A percentile compares a stretch with the other conserved stretches of the same genome.
Evolutionary conservation across 2,113 vertebrate species (phyloP).

Genomic region (Bubo blakistoni): DNA sequence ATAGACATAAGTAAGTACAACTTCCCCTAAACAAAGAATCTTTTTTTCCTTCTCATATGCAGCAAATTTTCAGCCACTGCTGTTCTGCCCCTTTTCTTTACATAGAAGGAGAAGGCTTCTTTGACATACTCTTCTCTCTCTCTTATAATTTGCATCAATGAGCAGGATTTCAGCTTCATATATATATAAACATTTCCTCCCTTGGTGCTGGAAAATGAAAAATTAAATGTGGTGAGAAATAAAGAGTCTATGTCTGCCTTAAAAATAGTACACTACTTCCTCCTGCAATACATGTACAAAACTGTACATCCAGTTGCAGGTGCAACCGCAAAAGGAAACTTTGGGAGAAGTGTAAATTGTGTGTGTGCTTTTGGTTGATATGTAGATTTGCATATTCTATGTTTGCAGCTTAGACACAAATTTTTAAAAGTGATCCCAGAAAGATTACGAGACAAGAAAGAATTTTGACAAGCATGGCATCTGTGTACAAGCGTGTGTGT

Average conservation of each 20-base stretch:
- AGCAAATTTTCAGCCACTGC: neutral
- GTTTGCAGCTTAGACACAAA: constrained; percentile 23
- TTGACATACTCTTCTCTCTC: neutral
- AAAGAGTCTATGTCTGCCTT: neutral
- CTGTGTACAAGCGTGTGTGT: constrained; percentile 1
- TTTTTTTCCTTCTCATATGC: neutral
- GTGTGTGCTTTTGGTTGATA: neutral
- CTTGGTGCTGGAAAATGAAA: neutral
- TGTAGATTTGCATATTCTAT: constrained; percentile 30
- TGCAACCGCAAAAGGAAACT: neutral
- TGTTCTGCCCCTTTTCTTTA: neutral
- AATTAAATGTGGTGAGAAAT: neutral
- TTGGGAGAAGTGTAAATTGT: neutral
- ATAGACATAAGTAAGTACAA: neutral
- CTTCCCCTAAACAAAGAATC: neutral
- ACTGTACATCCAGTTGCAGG: neutral
- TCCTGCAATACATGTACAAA: neutral
- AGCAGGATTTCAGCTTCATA: neutral
- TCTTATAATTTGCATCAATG: neutral
- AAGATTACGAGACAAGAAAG: constrained; percentile 27
- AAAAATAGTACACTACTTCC: neutral
- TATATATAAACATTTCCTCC: neutral
- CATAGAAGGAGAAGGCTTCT: neutral
- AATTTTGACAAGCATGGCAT: constrained; percentile 37
- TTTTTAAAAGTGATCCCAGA: constrained; percentile 47